Percentiles rank a stretch among this genome's conserved stretches.
phyloP scores from a whole-genome alignment of 1,140 invertebrate genomes.

The Conopomorpha cramerella region DNA sequence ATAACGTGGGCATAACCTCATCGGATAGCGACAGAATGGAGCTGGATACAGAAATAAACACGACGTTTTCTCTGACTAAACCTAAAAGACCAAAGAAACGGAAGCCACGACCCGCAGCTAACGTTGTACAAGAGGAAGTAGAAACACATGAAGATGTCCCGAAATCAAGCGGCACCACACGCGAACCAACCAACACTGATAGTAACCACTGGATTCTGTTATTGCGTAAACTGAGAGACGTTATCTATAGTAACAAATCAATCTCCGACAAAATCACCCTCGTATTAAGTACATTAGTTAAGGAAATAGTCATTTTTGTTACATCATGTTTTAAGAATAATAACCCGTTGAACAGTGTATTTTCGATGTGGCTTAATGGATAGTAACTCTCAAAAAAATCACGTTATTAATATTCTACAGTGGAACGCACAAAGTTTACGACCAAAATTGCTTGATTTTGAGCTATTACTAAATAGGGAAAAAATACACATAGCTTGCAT shows the following conservation, averaged over 20 bases:
- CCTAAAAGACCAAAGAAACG: too few relatives aligned
- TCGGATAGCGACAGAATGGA: background rate
- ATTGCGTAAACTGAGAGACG: background rate
- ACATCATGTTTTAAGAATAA: background rate
- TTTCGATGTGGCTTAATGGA: background rate
- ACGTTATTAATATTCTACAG: background rate
- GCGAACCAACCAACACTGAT: background rate
- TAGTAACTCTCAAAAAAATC: background rate
- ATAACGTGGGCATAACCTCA: background rate
- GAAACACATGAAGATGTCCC: background rate
- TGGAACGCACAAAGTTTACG: background rate
- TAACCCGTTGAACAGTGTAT: background rate
- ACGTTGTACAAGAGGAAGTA: too few relatives aligned
- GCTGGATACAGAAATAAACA: too few relatives aligned
- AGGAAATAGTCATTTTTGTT: background rate
- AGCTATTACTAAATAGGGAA: background rate
- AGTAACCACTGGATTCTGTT: background rate
- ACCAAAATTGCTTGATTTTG: too few relatives aligned
- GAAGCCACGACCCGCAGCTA: too few relatives aligned
- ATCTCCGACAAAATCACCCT: background rate
- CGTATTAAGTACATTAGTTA: background rate
- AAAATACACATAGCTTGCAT: background rate
- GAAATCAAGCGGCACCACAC: background rate
- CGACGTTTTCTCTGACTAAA: too few relatives aligned
- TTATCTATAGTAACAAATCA: background rate